A percentile compares a stretch with the other conserved stretches of the same genome.
Conservation (phyloP, 2,797 vertebrate species). For the Brachyalestes nurse region DNA sequence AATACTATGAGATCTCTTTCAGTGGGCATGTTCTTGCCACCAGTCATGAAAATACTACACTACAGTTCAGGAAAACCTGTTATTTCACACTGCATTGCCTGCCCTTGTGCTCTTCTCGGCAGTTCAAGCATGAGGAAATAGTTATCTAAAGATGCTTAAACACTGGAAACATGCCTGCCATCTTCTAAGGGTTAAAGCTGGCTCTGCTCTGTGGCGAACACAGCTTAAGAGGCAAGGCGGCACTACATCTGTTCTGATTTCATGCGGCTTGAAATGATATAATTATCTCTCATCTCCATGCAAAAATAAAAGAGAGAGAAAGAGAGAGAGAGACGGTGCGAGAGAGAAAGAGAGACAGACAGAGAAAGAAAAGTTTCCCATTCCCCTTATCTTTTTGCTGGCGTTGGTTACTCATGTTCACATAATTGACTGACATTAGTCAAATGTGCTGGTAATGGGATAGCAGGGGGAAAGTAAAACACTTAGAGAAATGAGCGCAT, state of each 20-base stretch:
- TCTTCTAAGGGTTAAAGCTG: conserved; percentile 35
- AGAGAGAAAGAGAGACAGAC: neutral
- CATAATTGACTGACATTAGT: conserved; percentile 60
- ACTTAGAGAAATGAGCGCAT: conserved; percentile 63
- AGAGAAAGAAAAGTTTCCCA: conserved; percentile 21
- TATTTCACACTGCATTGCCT: neutral
- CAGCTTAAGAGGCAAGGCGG: conserved; percentile 58
- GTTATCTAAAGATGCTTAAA: conserved; percentile 31
- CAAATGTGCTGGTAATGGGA: conserved; percentile 61
- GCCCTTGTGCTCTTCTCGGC: neutral
- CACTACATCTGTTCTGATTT: conserved; percentile 59
- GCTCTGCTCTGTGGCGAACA: conserved; percentile 41
- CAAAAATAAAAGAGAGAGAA: neutral
- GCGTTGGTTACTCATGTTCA: conserved; percentile 45
- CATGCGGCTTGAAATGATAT: conserved; percentile 38
- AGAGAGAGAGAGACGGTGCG: too few species aligned
- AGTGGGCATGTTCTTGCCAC: neutral
- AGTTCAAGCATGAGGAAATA: conserved; percentile 8
- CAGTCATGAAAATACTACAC: neutral
- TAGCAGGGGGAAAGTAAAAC: conserved; percentile 49
- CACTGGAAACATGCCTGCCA: conserved; percentile 39
- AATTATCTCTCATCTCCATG: conserved; percentile 44
- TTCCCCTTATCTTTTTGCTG: conserved; percentile 42
- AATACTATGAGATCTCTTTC: neutral
- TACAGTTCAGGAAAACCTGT: neutral